Evolutionary conservation across 2,888 invertebrate species (phyloP), one percentile per base, ranked within the genome.

Genomic region (Psylliodes chrysocephalus): DNA sequence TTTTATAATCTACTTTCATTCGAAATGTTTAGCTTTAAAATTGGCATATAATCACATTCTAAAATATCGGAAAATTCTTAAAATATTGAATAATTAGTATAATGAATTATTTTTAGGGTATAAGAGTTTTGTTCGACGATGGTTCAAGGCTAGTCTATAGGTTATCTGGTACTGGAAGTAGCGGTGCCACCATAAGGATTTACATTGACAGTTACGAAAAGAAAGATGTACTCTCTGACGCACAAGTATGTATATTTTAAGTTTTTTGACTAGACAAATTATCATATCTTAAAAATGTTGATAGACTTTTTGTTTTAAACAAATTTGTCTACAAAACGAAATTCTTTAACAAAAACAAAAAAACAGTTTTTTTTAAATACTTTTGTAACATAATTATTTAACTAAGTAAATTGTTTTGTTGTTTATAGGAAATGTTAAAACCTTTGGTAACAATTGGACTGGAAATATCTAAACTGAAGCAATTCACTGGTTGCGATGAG

Each of bases 161-260:
- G 42, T 87, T 99, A 65, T 98, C 98, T 78, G 99, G 99, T 15
- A 99, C 99, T 0, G 99, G 99, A 68, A 98, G 98, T 79, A 93
- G 94, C 35, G 99, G 99, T 0, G 98, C 99, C 18, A 99, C 99
- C 1, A 93, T 99, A 75, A 89, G 99, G 47, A 81, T 99, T 55
- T 99, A 99, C 83, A 90, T 97, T 67, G 99, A 98, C 82, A 94
- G 95, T 69, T 97, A 95, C 82, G 95, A 96, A 76, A 87, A 88
- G 18, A 89, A 89, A 68, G 88, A 90, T 76, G 88, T 89, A 8
- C 76, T 86, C 7, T 87, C 88, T 0, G 87, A 89, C 74, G 90
- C 91, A 0, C 89, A 90, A 71, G 82, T 82, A 72, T 33, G 28
- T 46, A 33, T n/a, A n/a, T n/a, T n/a, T n/a, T n/a, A n/a, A n/a